Conservation (phyloP, 2,888 invertebrate species). For the Litoditis marina region DNA sequence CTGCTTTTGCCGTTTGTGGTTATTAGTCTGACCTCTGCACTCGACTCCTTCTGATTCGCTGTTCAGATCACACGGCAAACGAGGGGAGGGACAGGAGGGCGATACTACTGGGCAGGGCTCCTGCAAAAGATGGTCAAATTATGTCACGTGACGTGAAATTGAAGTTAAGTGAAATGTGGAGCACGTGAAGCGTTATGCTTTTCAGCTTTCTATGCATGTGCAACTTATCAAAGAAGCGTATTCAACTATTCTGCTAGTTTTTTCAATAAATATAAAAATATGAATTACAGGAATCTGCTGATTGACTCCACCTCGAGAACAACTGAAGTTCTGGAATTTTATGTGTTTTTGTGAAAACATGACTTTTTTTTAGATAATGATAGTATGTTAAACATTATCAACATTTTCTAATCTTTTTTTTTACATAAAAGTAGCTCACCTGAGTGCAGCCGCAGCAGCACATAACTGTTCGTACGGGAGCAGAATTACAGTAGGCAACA, state of each 20-base stretch:
- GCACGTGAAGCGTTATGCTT: too few relatives aligned
- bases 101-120: conserved; percentile 35
- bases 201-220: too few relatives aligned
- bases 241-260: too few relatives aligned
- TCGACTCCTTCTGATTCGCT: background rate
- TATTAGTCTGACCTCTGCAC: conserved; percentile 1
- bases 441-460: conserved; percentile 36
- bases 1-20: background rate
- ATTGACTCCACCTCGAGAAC: too few relatives aligned
- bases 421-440: background rate
- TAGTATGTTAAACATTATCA: too few relatives aligned
- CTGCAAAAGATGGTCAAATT: background rate
- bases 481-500: background rate
- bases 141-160: too few relatives aligned
- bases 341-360: background rate
- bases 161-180: too few relatives aligned
- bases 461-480: conserved; percentile 28
- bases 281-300: too few relatives aligned
- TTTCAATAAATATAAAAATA: too few relatives aligned
- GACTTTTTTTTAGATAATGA: too few relatives aligned
- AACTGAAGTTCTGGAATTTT: conserved; percentile 1
- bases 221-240: too few relatives aligned
- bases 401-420: background rate
- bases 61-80: conserved; percentile 3
- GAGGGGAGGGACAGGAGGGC: conserved; percentile 25